Base-by-base conservation (phyloP, 2,113 vertebrate species). In the Candoia aspera region DNA sequence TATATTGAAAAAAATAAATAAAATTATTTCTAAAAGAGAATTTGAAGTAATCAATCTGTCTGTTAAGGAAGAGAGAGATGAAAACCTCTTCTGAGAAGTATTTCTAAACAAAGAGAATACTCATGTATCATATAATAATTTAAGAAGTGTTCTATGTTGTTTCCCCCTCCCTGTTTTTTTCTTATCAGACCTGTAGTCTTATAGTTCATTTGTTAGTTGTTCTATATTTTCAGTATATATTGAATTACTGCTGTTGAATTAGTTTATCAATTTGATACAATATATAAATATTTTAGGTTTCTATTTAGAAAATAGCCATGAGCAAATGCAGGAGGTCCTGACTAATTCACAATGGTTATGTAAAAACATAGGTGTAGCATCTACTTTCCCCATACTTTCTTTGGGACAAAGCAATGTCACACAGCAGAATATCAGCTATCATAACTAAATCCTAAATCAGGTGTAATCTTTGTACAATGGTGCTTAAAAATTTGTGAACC, bases 1-100 rank as follows among this genome's bases (percentile, higher is more conserved):
- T 91, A 57, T 58, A 21, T 89, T 26, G 93, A 58, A 92, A 91
- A 93, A 68, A 92, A 87, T 15, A 55, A 89, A 87, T 91, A 23
- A 0, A 90, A 91, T 94, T 94, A 93, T 53, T 86, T 46, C 92
- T 84, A 83, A 79, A 88, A 73, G 93, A 46, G 33, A 26, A 73
- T 92, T 8, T 8, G 87, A 86, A 89, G 3, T 93, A 92, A 53
- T 90, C 62, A 3, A 21, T 29, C 88, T 1, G 59, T 91, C 58
- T 91, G 92, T 93, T 91, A 42, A 86, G 88, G 94, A 87, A 89
- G 88, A 2, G 54, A 88, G 55, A 33, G 55, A 49, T 68, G 8
- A 87, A 89, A 94, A 86, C 49, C 87, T 79, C 49, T 86, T 33
- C 49, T 49, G 49, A 49, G 49, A 49, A 2, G 49, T 49, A 49